Base-by-base conservation (phyloP, 2,113 vertebrate genomes). In the Spilogale gracilis region DNA sequence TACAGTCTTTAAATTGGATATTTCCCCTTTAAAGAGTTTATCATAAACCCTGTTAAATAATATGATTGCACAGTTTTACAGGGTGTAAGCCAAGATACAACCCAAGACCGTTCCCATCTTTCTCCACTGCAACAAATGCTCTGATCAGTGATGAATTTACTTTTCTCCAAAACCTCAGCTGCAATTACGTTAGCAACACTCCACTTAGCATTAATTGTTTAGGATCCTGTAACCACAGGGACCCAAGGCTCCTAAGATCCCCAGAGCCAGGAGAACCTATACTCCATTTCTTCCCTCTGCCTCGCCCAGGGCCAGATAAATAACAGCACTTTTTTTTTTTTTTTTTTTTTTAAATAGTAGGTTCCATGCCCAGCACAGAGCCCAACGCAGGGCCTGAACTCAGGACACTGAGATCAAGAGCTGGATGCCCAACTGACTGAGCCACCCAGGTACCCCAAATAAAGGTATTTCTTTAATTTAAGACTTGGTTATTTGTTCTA, bases 81-180 rank as follows among this genome's bases (percentile, higher is more conserved):
- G 71, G 7, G 48, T 6, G 2, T 43, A 89, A 94, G 52, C n/a
- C 76, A 79, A 74, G 30, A 74, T 0, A 18, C 2, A 91, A n/a
- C 38, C 63, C 14, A 45, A 43, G 23, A 85, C 38, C 45, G 52
- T 14, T n/a, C 54, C 8, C 50, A 54, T 23, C 8, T 12, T 60
- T 60, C 60, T 79, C 16, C 18, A 93, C 25, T 79, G 84, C 89
- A 95, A 78, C 43, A 86, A 76, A 88, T 17, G 38, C 14, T 95
- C 58, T 87, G 80, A 90, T 23, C 60, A 80, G 10, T 10, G 23
- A 18, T 56, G 13, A 96, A 84, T 71, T 76, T 60, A 87, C 73
- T 89, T 74, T 97, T 52, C 87, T 95, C 92, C 27, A 52, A 89
- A 93, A 83, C 32, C 30, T 91, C 92, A 92, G 32, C 0, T 85